Base-by-base conservation (phyloP, 2,888 invertebrate genomes). In the Hoplodrina ambigua region DNA sequence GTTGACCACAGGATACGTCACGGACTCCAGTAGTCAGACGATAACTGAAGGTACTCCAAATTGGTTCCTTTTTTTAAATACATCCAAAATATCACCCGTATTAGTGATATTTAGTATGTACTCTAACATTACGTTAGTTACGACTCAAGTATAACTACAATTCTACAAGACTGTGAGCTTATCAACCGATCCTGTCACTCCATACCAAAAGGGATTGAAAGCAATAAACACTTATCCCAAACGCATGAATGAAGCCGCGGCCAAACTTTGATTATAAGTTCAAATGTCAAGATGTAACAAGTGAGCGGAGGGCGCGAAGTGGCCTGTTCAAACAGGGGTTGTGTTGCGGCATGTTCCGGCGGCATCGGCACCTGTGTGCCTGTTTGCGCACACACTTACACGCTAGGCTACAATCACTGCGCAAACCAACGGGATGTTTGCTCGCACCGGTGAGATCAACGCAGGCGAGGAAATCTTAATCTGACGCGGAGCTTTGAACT, bases 381-480 rank as follows among this genome's bases (percentile, higher is more conserved):
- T 95, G 94, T 95, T 94, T 95, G 93, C 92, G 88, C 89, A 92
- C 91, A 91, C 92, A 95, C 93, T 95, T 95, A 94, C 89, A 88
- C 82, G 86, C 86, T 87, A 87, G 87, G 94, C 90, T 90, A 90
- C 88, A 95, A 95, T 87, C 90, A 90, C 88, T 91, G 89, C 88
- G 94, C 93, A 94, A 91, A 94, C 94, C 83, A 78, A 78, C 87
- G 86, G 85, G 87, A 85, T 92, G 92, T 93, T 93, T 93, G 88
- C 86, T 82, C 84, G 86, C 88, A 89, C 88, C 90, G 89, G 89
- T 85, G 86, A 87, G 80, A 81, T 86, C 87, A 85, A 87, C 83
- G 80, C 78, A 90, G 92, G 92, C 92, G 94, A 92, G 93, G 93
- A 93, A 94, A 91, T 93, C 92, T 92, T 94, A 94, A 94, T 94